Evolutionary conservation across 2,113 vertebrate genomes (phyloP).

Genomic region (Amblyornis subalaris): DNA sequence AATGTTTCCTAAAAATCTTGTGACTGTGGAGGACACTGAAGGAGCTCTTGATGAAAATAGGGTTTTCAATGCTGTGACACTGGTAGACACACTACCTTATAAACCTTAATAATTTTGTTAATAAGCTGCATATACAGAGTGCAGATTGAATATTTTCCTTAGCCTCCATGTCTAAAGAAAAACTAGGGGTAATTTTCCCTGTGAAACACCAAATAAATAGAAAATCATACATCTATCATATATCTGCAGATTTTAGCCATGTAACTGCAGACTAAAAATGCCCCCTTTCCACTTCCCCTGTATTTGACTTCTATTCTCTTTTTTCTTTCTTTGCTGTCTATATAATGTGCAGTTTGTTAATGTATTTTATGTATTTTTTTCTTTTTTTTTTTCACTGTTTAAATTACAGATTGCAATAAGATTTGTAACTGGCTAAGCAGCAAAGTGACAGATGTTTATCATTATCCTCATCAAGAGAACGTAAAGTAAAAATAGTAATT

Average conservation of each 20-base stretch:
- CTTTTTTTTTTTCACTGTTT: slow-evolving; percentile 44
- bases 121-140: neutral
- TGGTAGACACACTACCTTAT: neutral
- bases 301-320: slow-evolving; percentile 13
- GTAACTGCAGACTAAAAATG: neutral
- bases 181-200: neutral
- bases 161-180: neutral
- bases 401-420: slow-evolving; percentile 71
- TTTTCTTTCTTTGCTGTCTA: neutral
- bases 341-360: slow-evolving; percentile 5
- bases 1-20: neutral
- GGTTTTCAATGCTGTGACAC: neutral
- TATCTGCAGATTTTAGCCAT: neutral
- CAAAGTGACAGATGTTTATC: slow-evolving; percentile 77
- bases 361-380: neutral
- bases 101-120: neutral
- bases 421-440: slow-evolving; percentile 67
- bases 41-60: neutral
- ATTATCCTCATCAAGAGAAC: slow-evolving; percentile 80
- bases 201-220: neutral
- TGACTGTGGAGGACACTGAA: neutral
- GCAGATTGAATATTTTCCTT: neutral
- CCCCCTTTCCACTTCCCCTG: neutral
- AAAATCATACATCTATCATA: neutral
- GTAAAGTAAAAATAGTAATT: slow-evolving; percentile 79